A percentile compares a stretch with the other conserved stretches of the same genome.
phyloP scores from a whole-genome alignment of 2,888 invertebrate genomes.

The Drosophila lacicola region DNA sequence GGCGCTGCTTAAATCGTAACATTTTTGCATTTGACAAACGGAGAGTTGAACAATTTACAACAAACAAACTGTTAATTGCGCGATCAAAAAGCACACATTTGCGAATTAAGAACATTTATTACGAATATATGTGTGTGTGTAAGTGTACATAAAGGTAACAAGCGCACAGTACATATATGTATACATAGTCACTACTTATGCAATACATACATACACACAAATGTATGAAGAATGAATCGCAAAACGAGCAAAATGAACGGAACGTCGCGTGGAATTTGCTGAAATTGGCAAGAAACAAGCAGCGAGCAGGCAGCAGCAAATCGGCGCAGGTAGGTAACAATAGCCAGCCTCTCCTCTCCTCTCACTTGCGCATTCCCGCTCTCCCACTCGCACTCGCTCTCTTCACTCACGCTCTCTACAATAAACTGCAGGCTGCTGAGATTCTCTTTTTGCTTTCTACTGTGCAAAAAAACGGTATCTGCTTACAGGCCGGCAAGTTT shows the following conservation, averaged over 20 bases:
- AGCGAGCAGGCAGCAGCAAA: constrained; percentile 25
- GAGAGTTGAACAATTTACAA: constrained; percentile 21
- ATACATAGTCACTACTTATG: constrained; percentile 3
- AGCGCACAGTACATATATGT: neutral
- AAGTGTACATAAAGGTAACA: neutral
- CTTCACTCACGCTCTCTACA: constrained; percentile 14
- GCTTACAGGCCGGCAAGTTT: constrained; percentile 67
- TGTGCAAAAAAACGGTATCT: constrained; percentile 69
- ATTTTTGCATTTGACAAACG: constrained; percentile 16
- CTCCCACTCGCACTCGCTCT: constrained; percentile 16
- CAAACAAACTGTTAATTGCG: constrained; percentile 50
- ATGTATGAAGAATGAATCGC: constrained; percentile 38
- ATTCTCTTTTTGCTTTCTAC: constrained; percentile 33
- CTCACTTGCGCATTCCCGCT: constrained; percentile 7
- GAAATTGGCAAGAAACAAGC: constrained; percentile 68
- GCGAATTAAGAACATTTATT: constrained; percentile 21
- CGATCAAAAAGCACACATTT: constrained; percentile 27
- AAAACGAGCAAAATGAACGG: constrained; percentile 54
- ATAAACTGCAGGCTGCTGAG: constrained; percentile 38
- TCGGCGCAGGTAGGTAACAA: constrained; percentile 45
- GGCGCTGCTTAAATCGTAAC: constrained; percentile 17
- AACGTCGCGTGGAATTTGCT: constrained; percentile 73
- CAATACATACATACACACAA: constrained; percentile 3
- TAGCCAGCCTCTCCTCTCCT: constrained; percentile 2
- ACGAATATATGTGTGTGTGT: constrained; percentile 4